These are phyloP conservation scores for Lepidothrix coronata DNA, from an alignment of 2,113 vertebrate genomes.

Conservation along the genomic window DNA sequence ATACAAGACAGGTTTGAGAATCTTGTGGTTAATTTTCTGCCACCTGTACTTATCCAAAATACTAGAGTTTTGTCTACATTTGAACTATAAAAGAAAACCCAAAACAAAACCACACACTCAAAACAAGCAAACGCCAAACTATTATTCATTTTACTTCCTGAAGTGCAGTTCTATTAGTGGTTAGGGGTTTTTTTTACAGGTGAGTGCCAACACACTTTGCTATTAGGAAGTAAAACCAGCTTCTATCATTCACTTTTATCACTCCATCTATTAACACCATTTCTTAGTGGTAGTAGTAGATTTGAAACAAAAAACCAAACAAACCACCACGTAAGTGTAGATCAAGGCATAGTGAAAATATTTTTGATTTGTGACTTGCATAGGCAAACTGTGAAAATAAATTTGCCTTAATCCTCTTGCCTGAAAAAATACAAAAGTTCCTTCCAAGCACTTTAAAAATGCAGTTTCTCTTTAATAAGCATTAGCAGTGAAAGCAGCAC, in stretches of 20 bases:
- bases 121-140: background rate
- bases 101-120: background rate
- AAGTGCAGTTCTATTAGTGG: background rate
- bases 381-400: background rate
- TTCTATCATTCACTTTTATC: background rate
- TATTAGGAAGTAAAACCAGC: background rate
- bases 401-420: conserved; percentile 25
- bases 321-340: background rate
- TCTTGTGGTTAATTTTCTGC: background rate
- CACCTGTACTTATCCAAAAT: background rate
- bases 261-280: background rate
- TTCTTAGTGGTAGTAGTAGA: background rate
- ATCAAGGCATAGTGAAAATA: background rate
- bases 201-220: background rate
- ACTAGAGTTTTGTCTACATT: background rate
- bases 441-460: conserved; percentile 31
- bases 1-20: background rate
- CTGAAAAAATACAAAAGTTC: background rate
- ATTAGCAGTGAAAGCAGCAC: background rate
- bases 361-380: background rate
- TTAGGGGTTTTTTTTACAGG: background rate
- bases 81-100: background rate
- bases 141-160: background rate
- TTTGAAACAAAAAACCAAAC: background rate
- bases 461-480: background rate